Conservation (phyloP, 2,113 vertebrate genomes). For the Mystacornis crossleyi region DNA sequence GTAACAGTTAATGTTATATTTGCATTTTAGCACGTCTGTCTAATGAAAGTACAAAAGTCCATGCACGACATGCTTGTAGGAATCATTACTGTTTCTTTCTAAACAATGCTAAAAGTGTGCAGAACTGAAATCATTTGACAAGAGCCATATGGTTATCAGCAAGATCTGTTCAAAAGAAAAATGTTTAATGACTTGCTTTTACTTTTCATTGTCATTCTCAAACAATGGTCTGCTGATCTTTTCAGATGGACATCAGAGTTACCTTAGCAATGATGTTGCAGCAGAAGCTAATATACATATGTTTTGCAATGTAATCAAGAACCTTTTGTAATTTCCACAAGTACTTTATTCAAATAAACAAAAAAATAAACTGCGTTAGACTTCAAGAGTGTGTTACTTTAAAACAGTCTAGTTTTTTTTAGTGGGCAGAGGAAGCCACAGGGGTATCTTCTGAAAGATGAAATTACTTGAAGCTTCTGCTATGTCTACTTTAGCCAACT, state of each 20-base stretch:
- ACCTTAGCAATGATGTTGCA: neutral
- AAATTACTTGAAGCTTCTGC: neutral
- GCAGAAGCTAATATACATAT: neutral
- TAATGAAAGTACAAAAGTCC: neutral
- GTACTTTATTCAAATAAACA: neutral
- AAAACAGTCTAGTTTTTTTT: neutral
- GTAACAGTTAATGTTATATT: neutral
- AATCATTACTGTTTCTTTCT: neutral
- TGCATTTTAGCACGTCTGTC: neutral
- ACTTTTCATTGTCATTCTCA: neutral
- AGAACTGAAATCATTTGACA: neutral
- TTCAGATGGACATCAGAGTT: neutral
- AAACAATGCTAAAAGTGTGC: neutral
- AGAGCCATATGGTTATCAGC: neutral
- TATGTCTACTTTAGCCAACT: rapidly evolving
- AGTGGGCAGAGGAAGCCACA: neutral
- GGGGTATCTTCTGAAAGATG: neutral
- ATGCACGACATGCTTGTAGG: neutral
- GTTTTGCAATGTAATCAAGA: neutral
- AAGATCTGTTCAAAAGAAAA: neutral
- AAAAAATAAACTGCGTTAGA: neutral
- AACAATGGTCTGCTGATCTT: neutral
- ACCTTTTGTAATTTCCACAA: neutral
- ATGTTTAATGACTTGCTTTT: neutral
- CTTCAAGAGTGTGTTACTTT: neutral